Base-by-base conservation (phyloP, 92 coral and sea anemone genomes). In the Heliopora coerulea region DNA sequence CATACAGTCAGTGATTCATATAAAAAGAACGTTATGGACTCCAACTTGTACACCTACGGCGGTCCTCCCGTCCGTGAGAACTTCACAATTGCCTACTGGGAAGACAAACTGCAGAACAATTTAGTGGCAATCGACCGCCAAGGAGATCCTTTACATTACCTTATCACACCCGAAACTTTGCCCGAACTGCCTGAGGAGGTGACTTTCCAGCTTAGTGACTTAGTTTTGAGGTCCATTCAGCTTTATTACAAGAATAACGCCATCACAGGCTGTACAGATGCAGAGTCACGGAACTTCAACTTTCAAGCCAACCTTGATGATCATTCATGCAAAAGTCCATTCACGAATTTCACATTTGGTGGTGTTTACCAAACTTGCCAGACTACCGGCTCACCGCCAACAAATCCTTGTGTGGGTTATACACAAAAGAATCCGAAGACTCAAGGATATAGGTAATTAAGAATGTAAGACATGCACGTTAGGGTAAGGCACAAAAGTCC, bases 261-360 rank as follows among this genome's bases (percentile, higher is more conserved):
- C 54, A 65, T 91, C 74, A 89, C 85, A 73, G 77, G 97, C 35
- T 91, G 97, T 68, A 91, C 79, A 0, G 83, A 89, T 49, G 79
- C 87, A 54, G 87, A 82, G 64, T 88, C 97, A 34, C 97, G 90
- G 26, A 86, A 91, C 65, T 91, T 91, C 75, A 91, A 88, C 78
- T 91, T 91, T 69, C 97, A 91, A 72, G 96, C 97, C 23, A 86
- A 86, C 62, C 69, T 89, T 31, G 97, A 88, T 49, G 97, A 91
- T 70, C 78, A 86, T 30, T 86, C 97, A 30, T 91, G 97, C 84
- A 62, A 89, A 37, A 76, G 87, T n/a, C 84, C 89, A 10, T 72
- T 76, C 18, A 89, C 86, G 49, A 91, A 91, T 62, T 91, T 82
- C 74, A 91, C 97, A 15, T 91, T 91, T 56, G 97, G 97, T 33